Base-by-base conservation (phyloP, 2,888 invertebrate genomes). In the Argynnis bischoffii region DNA sequence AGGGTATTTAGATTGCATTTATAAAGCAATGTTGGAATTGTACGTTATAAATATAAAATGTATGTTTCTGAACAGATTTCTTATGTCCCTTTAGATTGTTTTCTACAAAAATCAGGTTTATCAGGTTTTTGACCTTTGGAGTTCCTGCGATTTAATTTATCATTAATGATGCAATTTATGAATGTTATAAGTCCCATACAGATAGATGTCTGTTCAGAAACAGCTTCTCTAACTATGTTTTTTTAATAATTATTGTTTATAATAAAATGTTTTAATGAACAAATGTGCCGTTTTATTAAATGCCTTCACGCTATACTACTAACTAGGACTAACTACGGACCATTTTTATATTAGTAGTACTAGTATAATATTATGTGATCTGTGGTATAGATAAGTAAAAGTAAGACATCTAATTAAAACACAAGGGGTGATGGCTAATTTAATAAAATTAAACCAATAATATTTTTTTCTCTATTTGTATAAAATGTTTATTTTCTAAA, bases 191-290 rank as follows among this genome's bases (percentile, higher is more conserved):
- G 54, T 26, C 48, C 55, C 64, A 47, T 31, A 55, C 55, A 53
- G 18, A 50, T 47, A 63, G 69, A 67, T 65, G 65, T 76, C 72
- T 75, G 77, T 76, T 76, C 75, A 65, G 69, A 72, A 72, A 74
- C 74, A 75, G 72, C 67, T 70, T 86, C 84, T 86, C 78, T 82
- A 83, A 84, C 84, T 86, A 85, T 89, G 87, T 89, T 89, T 88
- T 88, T 86, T 85, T 84, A 71, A 74, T 84, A 85, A 89, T 90
- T 89, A 90, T 92, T 91, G 91, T 92, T 92, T 92, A 85, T 89
- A 91, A 89, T 92, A 91, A 91, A 92, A 89, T 84, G 89, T 89
- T 90, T 88, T 88, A n/a, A 89, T 82, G 80, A 76, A 82, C 67
- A 75, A 48, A 35, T 66, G 46, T 31, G 60, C 55, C 51, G 73